Conservation (phyloP, 2,113 vertebrate genomes). For the Gobio gobio region DNA sequence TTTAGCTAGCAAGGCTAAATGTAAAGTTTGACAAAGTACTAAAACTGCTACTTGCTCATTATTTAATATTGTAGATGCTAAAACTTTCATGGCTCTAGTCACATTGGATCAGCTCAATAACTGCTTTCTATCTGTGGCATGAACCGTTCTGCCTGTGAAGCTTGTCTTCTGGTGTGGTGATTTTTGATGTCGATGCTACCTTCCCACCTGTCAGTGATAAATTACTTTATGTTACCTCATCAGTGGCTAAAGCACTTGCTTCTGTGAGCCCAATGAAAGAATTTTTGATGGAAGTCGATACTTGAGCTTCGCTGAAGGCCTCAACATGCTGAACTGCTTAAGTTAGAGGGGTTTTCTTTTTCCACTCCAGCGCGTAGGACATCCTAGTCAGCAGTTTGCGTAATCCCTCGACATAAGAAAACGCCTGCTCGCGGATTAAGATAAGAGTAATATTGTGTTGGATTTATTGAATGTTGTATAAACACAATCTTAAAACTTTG, state of each 20-base stretch:
- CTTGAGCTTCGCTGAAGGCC: not conserved
- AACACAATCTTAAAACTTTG: constrained; percentile 27
- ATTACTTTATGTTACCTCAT: not conserved
- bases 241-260: constrained; percentile 12
- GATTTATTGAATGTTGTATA: constrained; percentile 37
- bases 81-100: not conserved
- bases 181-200: not conserved
- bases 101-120: not conserved
- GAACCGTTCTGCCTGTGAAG: not conserved
- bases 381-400: constrained; percentile 53
- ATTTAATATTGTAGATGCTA: not conserved
- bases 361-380: constrained; percentile 15
- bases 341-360: constrained; percentile 8
- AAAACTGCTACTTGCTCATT: not conserved
- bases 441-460: constrained; percentile 47
- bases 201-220: not conserved
- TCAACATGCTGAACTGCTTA: constrained; percentile 8
- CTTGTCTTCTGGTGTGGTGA: not conserved
- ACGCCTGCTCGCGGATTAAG: constrained; percentile 52
- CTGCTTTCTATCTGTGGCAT: not conserved
- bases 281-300: constrained; percentile 36
- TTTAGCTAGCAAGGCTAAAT: not conserved
- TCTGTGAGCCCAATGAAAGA: constrained; percentile 38
- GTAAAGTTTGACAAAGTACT: not conserved
- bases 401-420: constrained; percentile 46